Percentiles rank a stretch among this genome's conserved stretches.
These are phyloP conservation scores for Hystrix cristata DNA, from an alignment of 2,113 vertebrate species.

Conservation along the genomic window DNA sequence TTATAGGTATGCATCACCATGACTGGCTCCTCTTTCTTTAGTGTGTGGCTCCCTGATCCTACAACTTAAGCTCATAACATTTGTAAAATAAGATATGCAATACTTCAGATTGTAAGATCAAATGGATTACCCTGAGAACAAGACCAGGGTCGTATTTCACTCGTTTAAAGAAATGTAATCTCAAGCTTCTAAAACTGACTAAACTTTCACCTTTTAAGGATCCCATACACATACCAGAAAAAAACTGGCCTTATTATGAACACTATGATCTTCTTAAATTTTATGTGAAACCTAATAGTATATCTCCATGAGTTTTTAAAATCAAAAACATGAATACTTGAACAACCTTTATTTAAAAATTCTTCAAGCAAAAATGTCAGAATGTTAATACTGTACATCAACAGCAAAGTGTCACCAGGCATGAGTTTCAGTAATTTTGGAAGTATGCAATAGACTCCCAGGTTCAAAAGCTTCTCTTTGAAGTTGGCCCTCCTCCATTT, in stretches of 20 bases:
- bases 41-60: not conserved
- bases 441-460: not conserved
- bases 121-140: not conserved
- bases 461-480: not conserved
- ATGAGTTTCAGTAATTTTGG: not conserved
- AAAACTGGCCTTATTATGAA: not conserved
- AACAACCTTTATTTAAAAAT: conserved; percentile 5
- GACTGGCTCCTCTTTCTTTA: not conserved
- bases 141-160: not conserved
- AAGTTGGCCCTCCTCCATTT: not conserved
- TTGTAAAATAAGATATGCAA: not conserved
- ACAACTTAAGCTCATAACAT: not conserved
- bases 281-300: not conserved
- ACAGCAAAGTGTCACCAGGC: not conserved
- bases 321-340: not conserved
- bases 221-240: not conserved
- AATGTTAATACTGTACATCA: not conserved
- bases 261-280: not conserved
- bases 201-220: not conserved
- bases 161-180: not conserved
- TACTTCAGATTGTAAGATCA: not conserved
- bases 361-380: not conserved
- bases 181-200: not conserved
- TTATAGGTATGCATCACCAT: not conserved
- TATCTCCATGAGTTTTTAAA: not conserved